Base-by-base conservation (phyloP, 1,140 invertebrate genomes). In the Uloborus diversus region DNA sequence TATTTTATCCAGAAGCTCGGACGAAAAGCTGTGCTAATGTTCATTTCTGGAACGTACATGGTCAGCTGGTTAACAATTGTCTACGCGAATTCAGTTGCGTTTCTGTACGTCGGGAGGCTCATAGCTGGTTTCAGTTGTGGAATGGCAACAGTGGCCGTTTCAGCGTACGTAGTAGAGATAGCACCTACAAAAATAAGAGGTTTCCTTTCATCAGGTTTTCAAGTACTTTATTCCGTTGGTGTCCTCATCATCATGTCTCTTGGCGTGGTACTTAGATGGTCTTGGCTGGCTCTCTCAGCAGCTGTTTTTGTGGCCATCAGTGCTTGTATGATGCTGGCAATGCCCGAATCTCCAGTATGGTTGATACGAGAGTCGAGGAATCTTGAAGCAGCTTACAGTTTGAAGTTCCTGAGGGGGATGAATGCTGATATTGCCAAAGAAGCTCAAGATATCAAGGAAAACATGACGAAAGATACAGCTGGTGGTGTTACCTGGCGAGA, bases 101-200 rank as follows among this genome's bases (percentile, higher is more conserved):
- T 88, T 17, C 85, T 94, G 20, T 91, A 91, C 83, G 83, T 90
- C 11, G 92, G 91, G 0, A 87, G 92, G 57, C 89, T 92, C 53
- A 84, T 93, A 0, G 89, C 89, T 32, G 92, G 92, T 5, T 83
- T 92, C 47, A 89, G 89, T 49, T 88, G 89, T 79, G 92, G 91
- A 17, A 87, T 92, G 57, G 86, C 89, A 0, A 87, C 90, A 9
- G 90, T 91, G 5, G 87, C 89, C 17, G 88, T 88, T 14, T 90
- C 92, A 3, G 92, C 96, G 66, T 97, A 96, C 87, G 91, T 96
- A 81, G 94, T 93, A 69, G 95, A 97, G 89, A 95, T 95, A 83
- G 93, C 94, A 20, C 91, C 94, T 49, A 92, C 94, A 14, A 91
- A 93, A 62, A 92, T 92, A 1, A 88, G 95, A 81, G 94, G 94